Percentiles rank a stretch among this genome's conserved stretches.
Evolutionary conservation across 1,140 invertebrate species (phyloP).

Genomic region (Megalonaias nervosa): DNA sequence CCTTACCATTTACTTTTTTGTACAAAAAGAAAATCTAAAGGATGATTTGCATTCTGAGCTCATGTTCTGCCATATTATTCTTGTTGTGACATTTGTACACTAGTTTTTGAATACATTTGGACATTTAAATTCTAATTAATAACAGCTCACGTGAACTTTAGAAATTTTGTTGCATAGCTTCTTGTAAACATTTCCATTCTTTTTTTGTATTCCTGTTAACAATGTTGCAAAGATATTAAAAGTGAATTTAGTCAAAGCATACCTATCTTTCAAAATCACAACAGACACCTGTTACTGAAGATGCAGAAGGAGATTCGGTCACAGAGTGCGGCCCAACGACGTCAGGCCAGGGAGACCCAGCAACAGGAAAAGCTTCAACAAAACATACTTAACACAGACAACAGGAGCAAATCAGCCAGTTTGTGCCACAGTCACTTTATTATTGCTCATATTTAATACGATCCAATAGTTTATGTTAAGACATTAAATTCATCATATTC

Average conservation of each 20-base stretch:
- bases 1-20: too few relatives aligned
- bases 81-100: not conserved
- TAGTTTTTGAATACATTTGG: not conserved
- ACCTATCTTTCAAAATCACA: slow-evolving; percentile 2
- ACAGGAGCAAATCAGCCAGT: too few relatives aligned
- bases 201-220: not conserved
- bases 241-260: not conserved
- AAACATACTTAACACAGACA: too few relatives aligned
- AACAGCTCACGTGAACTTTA: not conserved
- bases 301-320: slow-evolving; percentile 65
- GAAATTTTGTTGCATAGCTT: not conserved
- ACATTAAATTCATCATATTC: too few relatives aligned
- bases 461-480: too few relatives aligned
- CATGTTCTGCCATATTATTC: too few relatives aligned
- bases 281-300: slow-evolving; percentile 63
- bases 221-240: not conserved
- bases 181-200: not conserved
- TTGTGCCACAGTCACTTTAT: too few relatives aligned
- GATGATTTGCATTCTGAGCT: too few relatives aligned
- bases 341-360: slow-evolving; percentile 38
- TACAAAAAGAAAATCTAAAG: too few relatives aligned
- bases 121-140: not conserved
- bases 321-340: slow-evolving; percentile 54
- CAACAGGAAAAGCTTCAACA: slow-evolving; percentile 36
- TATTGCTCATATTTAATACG: too few relatives aligned